Base-by-base conservation (phyloP, 2,113 vertebrate species). In the Leptobrachium ailaonicum region DNA sequence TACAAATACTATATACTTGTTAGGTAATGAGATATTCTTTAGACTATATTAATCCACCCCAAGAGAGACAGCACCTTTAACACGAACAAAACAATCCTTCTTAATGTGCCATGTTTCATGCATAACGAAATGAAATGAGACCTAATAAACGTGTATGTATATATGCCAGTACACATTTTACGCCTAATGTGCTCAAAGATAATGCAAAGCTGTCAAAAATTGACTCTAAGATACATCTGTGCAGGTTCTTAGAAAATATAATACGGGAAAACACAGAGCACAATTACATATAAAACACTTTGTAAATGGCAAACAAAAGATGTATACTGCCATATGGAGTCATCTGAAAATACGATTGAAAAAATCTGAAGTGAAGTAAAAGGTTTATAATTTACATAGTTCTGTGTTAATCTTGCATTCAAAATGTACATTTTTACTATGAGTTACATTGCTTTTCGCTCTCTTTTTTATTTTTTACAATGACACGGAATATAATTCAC, bases 401-500 rank as follows among this genome's bases (percentile, higher is more conserved):
- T 78, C 67, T 45, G 8, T 43, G 53, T 63, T 77, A 60, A 78
- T 71, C 67, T 78, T 9, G 9, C 76, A 78, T 78, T 62, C 7
- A 14, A 69, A 71, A 77, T 71, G 10, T 20, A 44, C 67, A 60
- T 62, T 62, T 74, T 56, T 60, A 58, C 75, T 56, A 40, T 58
- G 53, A 44, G 60, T 32, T 32, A 4, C 9, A 60, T 69, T 70
- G 9, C 58, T 60, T 40, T 40, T 32, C 20, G 7, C n/a, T n/a
- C 9, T 54, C 43, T 47, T 54, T 6, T 53, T 53, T 53, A 11
- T 50, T 40, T 40, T 56, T 54, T 40, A 1, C 32, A 6, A 2
- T 43, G 41, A 44, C 56, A 58, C 9, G 13, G n/a, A 45, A 6
- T 40, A 50, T 2, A 50, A 6, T 54, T 50, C n/a, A 41, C 41